These are phyloP conservation scores for Echeneis naucrates DNA, from an alignment of 2,797 vertebrate species.

Conservation along the genomic window DNA sequence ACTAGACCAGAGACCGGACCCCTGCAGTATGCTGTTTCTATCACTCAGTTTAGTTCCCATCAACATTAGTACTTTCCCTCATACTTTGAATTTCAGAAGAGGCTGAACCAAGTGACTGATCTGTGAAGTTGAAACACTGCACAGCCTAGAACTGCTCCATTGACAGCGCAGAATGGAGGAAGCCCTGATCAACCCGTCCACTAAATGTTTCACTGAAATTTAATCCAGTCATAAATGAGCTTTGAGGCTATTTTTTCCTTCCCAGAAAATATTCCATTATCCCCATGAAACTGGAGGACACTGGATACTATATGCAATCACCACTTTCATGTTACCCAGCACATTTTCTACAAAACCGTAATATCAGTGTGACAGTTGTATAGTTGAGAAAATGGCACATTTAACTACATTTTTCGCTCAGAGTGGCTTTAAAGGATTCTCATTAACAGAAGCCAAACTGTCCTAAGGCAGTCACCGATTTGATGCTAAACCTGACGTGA, in stretches of 20 bases:
- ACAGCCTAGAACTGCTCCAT: constrained; percentile 45
- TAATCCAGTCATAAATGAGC: constrained; percentile 77
- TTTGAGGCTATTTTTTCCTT: constrained; percentile 65
- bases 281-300: constrained; percentile 57
- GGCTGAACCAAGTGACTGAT: constrained; percentile 42
- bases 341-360: constrained; percentile 42
- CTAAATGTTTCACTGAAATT: constrained; percentile 73
- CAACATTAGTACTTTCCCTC: neutral
- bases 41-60: constrained; percentile 15
- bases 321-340: constrained; percentile 60
- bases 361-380: constrained; percentile 53
- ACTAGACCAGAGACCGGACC: too few species aligned
- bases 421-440: constrained; percentile 41
- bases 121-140: constrained; percentile 45
- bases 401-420: constrained; percentile 24
- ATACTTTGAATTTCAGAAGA: neutral
- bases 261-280: constrained; percentile 68
- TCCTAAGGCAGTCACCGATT: constrained; percentile 22
- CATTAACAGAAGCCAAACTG: constrained; percentile 41
- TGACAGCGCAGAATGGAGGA: constrained; percentile 42
- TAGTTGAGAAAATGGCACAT: constrained; percentile 37
- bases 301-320: constrained; percentile 40
- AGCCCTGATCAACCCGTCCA: constrained; percentile 62
- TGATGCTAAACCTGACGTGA: constrained; percentile 35
- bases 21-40: too few species aligned